phyloP scores from a whole-genome alignment of 2,888 invertebrate species.

The Aphrophora alni region DNA sequence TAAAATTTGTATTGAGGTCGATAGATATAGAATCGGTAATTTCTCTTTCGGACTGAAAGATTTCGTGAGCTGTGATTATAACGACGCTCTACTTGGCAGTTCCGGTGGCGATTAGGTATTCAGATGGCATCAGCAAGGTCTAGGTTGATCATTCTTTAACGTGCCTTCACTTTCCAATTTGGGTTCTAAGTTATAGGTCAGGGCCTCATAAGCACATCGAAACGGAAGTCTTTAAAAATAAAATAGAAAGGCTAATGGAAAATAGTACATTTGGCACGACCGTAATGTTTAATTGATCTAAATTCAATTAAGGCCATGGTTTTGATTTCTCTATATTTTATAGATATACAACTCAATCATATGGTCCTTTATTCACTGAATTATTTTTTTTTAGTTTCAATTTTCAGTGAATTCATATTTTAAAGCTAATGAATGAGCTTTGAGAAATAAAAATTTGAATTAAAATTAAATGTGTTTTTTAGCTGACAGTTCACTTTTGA shows the following conservation, averaged over 20 bases:
- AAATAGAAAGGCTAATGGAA: not conserved
- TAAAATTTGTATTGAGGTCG: not conserved
- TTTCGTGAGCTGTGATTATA: not conserved
- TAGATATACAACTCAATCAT: no score
- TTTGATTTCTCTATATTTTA: not conserved
- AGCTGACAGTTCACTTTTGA: no score
- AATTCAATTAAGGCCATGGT: not conserved
- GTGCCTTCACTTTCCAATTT: constrained; percentile 2
- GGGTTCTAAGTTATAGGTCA: not conserved
- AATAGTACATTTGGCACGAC: not conserved
- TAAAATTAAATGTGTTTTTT: no score
- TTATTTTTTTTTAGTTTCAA: no score
- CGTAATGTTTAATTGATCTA: not conserved
- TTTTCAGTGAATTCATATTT: no score
- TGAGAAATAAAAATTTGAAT: no score
- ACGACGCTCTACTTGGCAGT: not conserved
- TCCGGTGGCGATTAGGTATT: not conserved
- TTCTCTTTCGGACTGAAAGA: not conserved
- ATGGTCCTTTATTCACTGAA: no score
- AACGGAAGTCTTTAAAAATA: not conserved
- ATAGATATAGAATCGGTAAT: not conserved
- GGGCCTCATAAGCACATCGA: not conserved
- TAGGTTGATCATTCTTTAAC: not conserved
- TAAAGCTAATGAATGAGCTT: no score
- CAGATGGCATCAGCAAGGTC: not conserved